Conservation (phyloP, 2,113 vertebrate genomes). For the Bothrops jararaca region DNA sequence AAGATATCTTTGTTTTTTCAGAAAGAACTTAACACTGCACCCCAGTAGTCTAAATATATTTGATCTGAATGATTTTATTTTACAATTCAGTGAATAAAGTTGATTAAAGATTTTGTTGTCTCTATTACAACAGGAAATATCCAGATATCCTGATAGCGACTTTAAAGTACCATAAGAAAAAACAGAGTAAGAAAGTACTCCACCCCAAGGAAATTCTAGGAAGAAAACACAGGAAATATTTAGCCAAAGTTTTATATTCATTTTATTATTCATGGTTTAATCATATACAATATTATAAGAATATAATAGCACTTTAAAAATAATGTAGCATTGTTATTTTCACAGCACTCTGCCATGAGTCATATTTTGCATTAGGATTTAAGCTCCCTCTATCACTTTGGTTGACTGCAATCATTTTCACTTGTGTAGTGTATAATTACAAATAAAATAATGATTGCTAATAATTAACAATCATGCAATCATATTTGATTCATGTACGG, state of each 20-base stretch:
- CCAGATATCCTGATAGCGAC: neutral
- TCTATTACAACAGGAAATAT: neutral
- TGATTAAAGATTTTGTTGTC: conserved; percentile 8
- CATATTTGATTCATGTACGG: neutral
- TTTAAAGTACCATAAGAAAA: conserved; percentile 10
- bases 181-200: neutral
- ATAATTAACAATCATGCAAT: neutral
- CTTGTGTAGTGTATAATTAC: neutral
- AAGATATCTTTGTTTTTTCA: neutral
- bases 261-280: neutral
- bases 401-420: neutral
- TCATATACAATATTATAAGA: neutral
- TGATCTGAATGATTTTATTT: conserved; percentile 8
- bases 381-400: neutral
- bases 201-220: neutral
- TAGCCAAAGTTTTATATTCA: neutral
- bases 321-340: neutral
- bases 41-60: conserved; percentile 17
- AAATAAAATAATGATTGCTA: neutral
- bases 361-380: neutral
- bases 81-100: neutral
- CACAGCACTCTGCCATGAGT: neutral
- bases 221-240: neutral
- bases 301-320: neutral
- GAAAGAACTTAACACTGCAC: neutral